A percentile compares a stretch with the other conserved stretches of the same genome.
Evolutionary conservation across 2,888 invertebrate species (phyloP).

Genomic region (Caenorhabditis sp.): DNA sequence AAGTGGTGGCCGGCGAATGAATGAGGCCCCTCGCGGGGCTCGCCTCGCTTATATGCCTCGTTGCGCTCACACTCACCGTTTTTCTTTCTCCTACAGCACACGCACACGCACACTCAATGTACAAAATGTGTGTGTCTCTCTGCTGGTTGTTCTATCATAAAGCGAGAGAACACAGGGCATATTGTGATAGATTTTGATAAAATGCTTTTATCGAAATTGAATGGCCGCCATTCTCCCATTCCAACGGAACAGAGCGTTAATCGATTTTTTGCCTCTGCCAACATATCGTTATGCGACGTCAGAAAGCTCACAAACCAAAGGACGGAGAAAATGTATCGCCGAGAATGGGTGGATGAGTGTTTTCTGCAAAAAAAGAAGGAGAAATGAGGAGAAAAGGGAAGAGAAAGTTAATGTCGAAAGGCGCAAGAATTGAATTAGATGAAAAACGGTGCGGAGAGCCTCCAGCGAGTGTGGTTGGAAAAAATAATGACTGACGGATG

Average conservation of each 20-base stretch:
- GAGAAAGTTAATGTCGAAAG: neutral
- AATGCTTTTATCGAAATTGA: slow-evolving; percentile 2
- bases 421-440: slow-evolving; percentile 10
- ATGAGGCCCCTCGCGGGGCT: slow-evolving; percentile 33
- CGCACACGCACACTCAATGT: slow-evolving; percentile 1
- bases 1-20: slow-evolving; percentile 43
- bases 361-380: neutral
- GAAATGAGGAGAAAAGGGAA: neutral
- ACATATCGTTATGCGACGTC: too few relatives aligned
- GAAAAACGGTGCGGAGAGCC: slow-evolving; percentile 1
- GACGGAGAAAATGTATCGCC: too few relatives aligned
- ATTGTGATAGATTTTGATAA: slow-evolving; percentile 4
- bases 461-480: neutral
- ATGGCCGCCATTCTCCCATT: neutral
- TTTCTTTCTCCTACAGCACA: slow-evolving; percentile 1
- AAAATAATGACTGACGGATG: neutral
- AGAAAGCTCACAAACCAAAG: too few relatives aligned
- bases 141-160: neutral
- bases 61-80: slow-evolving; percentile 27
- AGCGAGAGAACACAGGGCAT: neutral
- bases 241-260: too few relatives aligned
- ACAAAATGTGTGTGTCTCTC: neutral
- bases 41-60: slow-evolving; percentile 45
- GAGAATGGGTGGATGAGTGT: too few relatives aligned
- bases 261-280: too few relatives aligned